phyloP scores from a whole-genome alignment of 1,140 invertebrate species.

The Elymnias hypermnestra region DNA sequence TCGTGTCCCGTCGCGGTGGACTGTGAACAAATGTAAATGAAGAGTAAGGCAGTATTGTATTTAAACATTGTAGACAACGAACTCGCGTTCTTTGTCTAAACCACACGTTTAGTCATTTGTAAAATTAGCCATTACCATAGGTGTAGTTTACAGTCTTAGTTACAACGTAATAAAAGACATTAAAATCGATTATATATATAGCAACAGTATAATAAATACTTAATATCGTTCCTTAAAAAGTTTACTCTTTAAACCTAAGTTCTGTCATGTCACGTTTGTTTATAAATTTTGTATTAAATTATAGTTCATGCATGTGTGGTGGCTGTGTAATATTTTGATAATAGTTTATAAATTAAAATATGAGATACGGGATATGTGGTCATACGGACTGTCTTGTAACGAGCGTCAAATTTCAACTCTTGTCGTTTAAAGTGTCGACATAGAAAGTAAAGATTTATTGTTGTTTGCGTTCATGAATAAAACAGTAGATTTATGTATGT shows the following conservation, averaged over 20 bases:
- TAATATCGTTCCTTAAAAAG: too few relatives aligned
- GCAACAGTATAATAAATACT: too few relatives aligned
- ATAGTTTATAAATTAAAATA: conserved; percentile 15
- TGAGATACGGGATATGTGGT: too few relatives aligned
- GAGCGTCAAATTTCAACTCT: conserved; percentile 53
- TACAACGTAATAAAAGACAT: too few relatives aligned
- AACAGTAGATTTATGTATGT: conserved; percentile 29
- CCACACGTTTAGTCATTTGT: too few relatives aligned
- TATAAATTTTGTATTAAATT: too few relatives aligned
- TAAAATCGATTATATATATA: too few relatives aligned
- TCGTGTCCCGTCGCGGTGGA: conserved; percentile 28
- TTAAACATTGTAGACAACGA: conserved; percentile 26
- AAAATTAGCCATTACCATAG: too few relatives aligned
- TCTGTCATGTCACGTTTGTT: too few relatives aligned
- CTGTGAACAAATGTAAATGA: conserved; percentile 53
- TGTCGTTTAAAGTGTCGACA: conserved; percentile 39
- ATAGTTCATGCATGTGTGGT: conserved; percentile 49
- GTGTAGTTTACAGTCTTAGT: too few relatives aligned
- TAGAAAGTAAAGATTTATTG: conserved; percentile 49
- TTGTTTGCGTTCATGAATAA: conserved; percentile 38
- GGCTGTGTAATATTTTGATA: conserved; percentile 8
- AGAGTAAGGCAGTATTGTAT: conserved; percentile 29
- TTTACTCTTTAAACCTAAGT: too few relatives aligned
- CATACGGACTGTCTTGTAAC: conserved; percentile 38
- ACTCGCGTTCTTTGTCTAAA: background rate